These are phyloP conservation scores for Neosalanx taihuensis DNA, from an alignment of 2,797 vertebrate genomes.

Conservation along the genomic window DNA sequence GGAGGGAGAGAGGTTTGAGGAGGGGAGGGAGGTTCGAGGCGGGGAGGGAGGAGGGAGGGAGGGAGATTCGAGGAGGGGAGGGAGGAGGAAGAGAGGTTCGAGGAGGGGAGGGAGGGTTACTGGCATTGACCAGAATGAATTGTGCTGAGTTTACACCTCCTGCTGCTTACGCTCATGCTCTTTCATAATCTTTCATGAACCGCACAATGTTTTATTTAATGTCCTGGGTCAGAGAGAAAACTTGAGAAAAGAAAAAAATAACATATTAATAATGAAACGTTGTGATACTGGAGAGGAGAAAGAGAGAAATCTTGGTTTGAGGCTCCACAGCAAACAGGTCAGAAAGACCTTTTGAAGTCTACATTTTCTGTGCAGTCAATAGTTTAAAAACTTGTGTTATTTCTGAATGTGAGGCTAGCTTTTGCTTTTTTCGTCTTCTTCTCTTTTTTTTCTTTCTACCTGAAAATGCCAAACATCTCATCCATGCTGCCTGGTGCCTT, in stretches of 20 bases:
- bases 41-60: neutral
- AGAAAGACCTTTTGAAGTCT: slow-evolving; percentile 80
- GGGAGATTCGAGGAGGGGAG: neutral
- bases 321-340: slow-evolving; percentile 82
- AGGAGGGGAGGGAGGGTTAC: slow-evolving; percentile 75
- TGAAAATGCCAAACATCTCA: slow-evolving; percentile 77
- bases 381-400: slow-evolving; percentile 84
- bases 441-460: slow-evolving; percentile 44
- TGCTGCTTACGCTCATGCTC: slow-evolving; percentile 94
- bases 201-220: slow-evolving; percentile 99
- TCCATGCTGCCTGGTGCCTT: slow-evolving; percentile 63
- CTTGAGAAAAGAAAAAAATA: slow-evolving; percentile 77
- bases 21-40: neutral
- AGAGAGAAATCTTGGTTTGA: slow-evolving; percentile 74
- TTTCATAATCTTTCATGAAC: slow-evolving; percentile 99
- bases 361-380: slow-evolving; percentile 79
- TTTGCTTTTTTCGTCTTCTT: slow-evolving; percentile 56
- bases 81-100: neutral
- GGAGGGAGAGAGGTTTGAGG: slow-evolving; percentile 48
- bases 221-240: slow-evolving; percentile 97
- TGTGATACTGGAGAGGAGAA: slow-evolving; percentile 66
- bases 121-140: slow-evolving; percentile 91
- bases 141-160: slow-evolving; percentile 91
- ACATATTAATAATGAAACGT: slow-evolving; percentile 85
- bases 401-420: slow-evolving; percentile 79